A percentile compares a stretch with the other conserved stretches of the same genome.
Conservation (phyloP, 23 tunicate species). For the Trididemnum miniatum region DNA sequence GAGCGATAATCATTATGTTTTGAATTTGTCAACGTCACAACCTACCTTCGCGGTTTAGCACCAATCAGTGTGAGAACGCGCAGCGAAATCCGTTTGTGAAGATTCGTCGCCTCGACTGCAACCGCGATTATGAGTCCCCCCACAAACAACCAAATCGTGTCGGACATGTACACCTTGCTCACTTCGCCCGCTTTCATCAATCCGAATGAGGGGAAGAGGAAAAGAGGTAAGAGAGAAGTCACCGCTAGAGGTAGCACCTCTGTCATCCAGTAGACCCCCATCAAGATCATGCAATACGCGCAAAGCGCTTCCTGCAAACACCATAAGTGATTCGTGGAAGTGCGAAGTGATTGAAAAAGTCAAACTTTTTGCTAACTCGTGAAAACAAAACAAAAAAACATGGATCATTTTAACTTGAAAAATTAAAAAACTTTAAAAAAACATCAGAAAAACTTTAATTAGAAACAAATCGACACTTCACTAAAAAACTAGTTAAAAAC, state of each 20-base stretch:
- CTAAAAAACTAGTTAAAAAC: too few relatives aligned
- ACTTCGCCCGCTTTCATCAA: slow-evolving; percentile 63
- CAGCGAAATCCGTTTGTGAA: slow-evolving; percentile 61
- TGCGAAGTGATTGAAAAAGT: too few relatives aligned
- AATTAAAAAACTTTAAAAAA: too few relatives aligned
- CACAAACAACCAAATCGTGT: slow-evolving; percentile 64
- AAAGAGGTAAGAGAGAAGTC: slow-evolving; percentile 59
- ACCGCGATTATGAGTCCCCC: slow-evolving; percentile 70
- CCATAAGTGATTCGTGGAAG: too few relatives aligned
- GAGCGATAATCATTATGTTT: not conserved
- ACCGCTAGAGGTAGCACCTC: slow-evolving; percentile 64
- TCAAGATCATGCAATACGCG: slow-evolving; percentile 55
- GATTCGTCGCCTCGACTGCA: slow-evolving; percentile 45
- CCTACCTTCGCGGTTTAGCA: slow-evolving; percentile 44
- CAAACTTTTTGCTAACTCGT: too few relatives aligned
- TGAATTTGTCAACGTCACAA: too few relatives aligned
- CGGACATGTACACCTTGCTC: slow-evolving; percentile 56
- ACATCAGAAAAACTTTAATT: too few relatives aligned
- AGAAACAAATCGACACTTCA: too few relatives aligned
- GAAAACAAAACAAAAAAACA: not conserved
- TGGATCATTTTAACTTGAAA: too few relatives aligned
- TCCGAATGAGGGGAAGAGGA: slow-evolving; percentile 67
- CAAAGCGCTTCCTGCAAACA: slow-evolving; percentile 67
- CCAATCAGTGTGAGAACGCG: slow-evolving; percentile 51
- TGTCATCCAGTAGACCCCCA: slow-evolving; percentile 74